Base-by-base conservation (phyloP, 2,888 invertebrate species). In the Agriopis aurantiaria region DNA sequence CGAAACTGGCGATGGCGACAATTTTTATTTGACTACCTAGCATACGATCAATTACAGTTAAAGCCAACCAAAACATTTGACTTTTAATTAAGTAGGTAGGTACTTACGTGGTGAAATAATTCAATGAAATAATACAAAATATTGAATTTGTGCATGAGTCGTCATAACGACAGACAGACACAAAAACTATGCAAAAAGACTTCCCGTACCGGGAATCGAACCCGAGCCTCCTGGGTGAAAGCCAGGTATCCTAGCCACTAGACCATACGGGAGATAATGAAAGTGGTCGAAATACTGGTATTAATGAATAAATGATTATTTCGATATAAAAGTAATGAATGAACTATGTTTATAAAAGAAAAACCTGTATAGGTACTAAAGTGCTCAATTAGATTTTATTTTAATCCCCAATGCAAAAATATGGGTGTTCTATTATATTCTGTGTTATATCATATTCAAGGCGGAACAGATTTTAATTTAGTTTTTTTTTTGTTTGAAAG, bases 211-310 rank as follows among this genome's bases (percentile, higher is more conserved):
- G 94, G 94, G 93, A 94, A 94, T 95, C 93, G 95, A 95, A 95
- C 95, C 95, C 95, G 95, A 92, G 93, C 94, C 94, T 94, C 95
- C 95, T 95, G 95, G 95, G 95, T 96, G 95, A 96, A 95, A 95
- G 95, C 95, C 95, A 95, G 95, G 95, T 95, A 96, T 96, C 95
- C 95, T 96, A 95, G 95, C 95, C 96, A 95, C 95, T 95, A 95
- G 95, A 95, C 95, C 95, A 95, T 95, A 95, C 84, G 85, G 85
- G 85, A 78, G 60, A 51, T 69, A 11, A 14, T 2, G 6, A n/a
- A 2, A 0, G 6, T 11, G 0, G 3, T 40, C 33, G 49, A 68
- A 68, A 64, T 68, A 43, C 14, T 48, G 8, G 11, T 9, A 33
- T 57, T 1, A 11, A 11, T 17, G n/a, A 10, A 8, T 8, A 55